Evolutionary conservation across 2,888 invertebrate genomes (phyloP).

Genomic region (Dinocampus coccinellae): DNA sequence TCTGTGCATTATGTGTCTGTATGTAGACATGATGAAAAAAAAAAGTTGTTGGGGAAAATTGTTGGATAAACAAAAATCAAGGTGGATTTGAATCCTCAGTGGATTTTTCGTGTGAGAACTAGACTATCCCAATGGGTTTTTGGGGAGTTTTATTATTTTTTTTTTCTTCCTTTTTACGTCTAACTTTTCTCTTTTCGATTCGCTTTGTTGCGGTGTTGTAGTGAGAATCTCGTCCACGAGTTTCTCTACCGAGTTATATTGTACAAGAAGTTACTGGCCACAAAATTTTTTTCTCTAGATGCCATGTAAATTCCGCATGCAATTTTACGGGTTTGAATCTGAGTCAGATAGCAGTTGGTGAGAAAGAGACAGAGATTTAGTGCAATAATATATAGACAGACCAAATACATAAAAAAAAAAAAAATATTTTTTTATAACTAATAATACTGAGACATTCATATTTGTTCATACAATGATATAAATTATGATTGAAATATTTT

Average conservation of each 20-base stretch:
- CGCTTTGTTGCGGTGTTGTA: slow-evolving; percentile 35
- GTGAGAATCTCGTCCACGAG: slow-evolving; percentile 21
- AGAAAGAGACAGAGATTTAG: not conserved
- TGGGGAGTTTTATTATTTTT: slow-evolving; percentile 7
- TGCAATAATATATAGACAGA: no score
- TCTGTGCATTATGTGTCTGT: no score
- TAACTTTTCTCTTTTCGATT: slow-evolving; percentile 46
- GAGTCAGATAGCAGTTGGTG: not conserved
- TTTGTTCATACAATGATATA: no score
- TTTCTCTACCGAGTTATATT: slow-evolving; percentile 29
- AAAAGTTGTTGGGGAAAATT: no score
- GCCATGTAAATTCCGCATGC: slow-evolving; percentile 47
- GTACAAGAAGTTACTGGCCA: slow-evolving; percentile 44
- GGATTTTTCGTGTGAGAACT: slow-evolving; percentile 7
- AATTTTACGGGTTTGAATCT: slow-evolving; percentile 2
- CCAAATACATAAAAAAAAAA: no score
- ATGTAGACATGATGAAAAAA: not conserved
- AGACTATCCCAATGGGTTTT: not conserved
- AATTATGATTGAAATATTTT: no score
- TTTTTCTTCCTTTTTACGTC: not conserved
- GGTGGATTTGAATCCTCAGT: slow-evolving; percentile 9
- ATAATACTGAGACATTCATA: no score
- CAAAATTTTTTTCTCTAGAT: slow-evolving; percentile 45
- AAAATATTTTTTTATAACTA: no score
- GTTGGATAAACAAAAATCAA: slow-evolving; percentile 26